Evolutionary conservation across 2,888 invertebrate species (phyloP).

Genomic region (Amphipyra tragopoginis): DNA sequence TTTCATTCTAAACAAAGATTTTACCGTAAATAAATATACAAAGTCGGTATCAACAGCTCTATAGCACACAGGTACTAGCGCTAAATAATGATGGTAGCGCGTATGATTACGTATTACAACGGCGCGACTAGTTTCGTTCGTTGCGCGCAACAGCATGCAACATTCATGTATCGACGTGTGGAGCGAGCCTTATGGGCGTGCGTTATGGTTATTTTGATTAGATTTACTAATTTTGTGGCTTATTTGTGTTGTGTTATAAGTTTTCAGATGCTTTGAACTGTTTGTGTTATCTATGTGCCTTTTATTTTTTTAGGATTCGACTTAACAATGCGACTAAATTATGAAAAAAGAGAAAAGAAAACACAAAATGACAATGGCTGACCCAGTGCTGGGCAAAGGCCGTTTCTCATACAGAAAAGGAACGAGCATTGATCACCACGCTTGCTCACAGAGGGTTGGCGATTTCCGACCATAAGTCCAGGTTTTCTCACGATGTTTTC

Average conservation of each 20-base stretch:
- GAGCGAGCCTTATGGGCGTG: constrained; percentile 37
- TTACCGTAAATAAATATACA: neutral
- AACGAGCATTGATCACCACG: no score
- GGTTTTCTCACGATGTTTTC: no score
- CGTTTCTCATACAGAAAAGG: no score
- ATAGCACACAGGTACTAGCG: constrained; percentile 56
- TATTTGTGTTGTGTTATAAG: neutral
- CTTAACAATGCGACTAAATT: no score
- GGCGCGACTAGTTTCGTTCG: constrained; percentile 72
- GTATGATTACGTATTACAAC: constrained; percentile 79
- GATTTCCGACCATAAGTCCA: no score
- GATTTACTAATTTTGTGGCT: constrained; percentile 16
- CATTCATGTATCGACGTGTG: constrained; percentile 57
- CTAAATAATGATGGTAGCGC: constrained; percentile 77
- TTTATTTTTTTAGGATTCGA: no score
- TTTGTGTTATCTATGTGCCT: neutral
- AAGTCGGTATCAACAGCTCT: constrained; percentile 67
- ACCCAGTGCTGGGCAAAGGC: no score
- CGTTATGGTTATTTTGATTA: constrained; percentile 23
- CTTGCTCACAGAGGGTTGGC: no score
- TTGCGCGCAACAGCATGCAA: constrained; percentile 43
- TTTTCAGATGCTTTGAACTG: neutral
- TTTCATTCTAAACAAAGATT: neutral
- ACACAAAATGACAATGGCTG: no score
- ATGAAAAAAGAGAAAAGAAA: no score